A percentile compares a stretch with the other conserved stretches of the same genome.
Evolutionary conservation across 2,113 vertebrate species (phyloP).

Genomic region (Ibidorhyncha struthersii): DNA sequence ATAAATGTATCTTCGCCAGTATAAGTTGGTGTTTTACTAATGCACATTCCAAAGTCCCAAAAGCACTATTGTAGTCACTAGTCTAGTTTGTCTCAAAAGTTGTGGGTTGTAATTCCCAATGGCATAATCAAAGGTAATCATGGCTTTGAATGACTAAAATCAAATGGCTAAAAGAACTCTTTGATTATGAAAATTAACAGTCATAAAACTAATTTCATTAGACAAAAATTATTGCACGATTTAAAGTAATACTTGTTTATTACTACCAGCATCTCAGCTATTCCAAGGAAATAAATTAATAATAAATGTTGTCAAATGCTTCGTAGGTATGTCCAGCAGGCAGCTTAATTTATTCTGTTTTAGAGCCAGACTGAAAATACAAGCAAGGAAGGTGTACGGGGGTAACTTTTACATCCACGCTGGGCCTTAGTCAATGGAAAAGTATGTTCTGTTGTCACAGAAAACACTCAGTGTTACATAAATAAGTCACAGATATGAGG

Average conservation of each 20-base stretch:
- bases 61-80: neutral
- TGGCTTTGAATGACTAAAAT: neutral
- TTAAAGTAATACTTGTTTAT: neutral
- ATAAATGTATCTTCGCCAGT: neutral
- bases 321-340: neutral
- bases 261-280: neutral
- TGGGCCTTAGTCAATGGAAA: neutral
- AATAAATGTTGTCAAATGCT: neutral
- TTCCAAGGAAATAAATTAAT: neutral
- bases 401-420: neutral
- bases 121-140: neutral
- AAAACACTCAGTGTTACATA: neutral
- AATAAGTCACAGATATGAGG: neutral
- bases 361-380: neutral
- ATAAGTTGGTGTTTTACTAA: neutral
- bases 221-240: rapidly evolving
- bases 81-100: neutral
- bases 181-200: neutral
- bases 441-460: neutral
- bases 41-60: neutral
- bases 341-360: neutral
- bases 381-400: neutral
- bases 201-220: neutral
- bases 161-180: neutral
- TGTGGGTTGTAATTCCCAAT: neutral